These are phyloP conservation scores for Drosophila oshimai DNA, from an alignment of 1,140 invertebrate genomes.

Conservation along the genomic window DNA sequence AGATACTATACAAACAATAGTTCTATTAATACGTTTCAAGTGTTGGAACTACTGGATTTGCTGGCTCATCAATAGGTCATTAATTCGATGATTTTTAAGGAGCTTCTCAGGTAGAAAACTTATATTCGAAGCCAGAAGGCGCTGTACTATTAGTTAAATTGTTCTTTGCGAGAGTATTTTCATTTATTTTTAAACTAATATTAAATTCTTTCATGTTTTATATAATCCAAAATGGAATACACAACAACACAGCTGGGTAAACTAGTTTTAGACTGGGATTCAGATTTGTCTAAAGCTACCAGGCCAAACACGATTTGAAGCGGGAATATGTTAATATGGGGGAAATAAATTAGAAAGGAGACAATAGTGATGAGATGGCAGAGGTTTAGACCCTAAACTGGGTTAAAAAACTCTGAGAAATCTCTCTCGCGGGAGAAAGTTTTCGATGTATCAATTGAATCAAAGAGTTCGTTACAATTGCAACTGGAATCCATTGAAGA, in stretches of 20 bases:
- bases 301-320: conserved; percentile 32
- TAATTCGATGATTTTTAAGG: conserved; percentile 25
- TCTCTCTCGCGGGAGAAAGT: conserved; percentile 54
- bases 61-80: conserved; percentile 23
- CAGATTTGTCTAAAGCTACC: conserved; percentile 32
- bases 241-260: conserved; percentile 17
- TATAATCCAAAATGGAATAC: conserved; percentile 8
- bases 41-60: conserved; percentile 33
- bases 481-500: conserved; percentile 11
- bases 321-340: conserved; percentile 62
- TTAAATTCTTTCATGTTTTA: too few species aligned
- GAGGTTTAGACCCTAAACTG: conserved; percentile 43
- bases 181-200: background rate
- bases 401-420: conserved; percentile 54
- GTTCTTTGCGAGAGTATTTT: too few species aligned
- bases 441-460: conserved; percentile 60
- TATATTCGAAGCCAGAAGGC: too few species aligned
- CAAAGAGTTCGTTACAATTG: conserved; percentile 47
- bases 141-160: too few species aligned
- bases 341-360: conserved; percentile 69
- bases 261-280: conserved; percentile 44
- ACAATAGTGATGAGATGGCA: conserved; percentile 49
- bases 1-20: conserved; percentile 15
- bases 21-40: conserved; percentile 35
- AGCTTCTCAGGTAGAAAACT: background rate